A percentile compares a stretch with the other conserved stretches of the same genome.
These are phyloP conservation scores for Apolygus lucorum DNA, from an alignment of 1,140 invertebrate genomes.

Conservation along the genomic window DNA sequence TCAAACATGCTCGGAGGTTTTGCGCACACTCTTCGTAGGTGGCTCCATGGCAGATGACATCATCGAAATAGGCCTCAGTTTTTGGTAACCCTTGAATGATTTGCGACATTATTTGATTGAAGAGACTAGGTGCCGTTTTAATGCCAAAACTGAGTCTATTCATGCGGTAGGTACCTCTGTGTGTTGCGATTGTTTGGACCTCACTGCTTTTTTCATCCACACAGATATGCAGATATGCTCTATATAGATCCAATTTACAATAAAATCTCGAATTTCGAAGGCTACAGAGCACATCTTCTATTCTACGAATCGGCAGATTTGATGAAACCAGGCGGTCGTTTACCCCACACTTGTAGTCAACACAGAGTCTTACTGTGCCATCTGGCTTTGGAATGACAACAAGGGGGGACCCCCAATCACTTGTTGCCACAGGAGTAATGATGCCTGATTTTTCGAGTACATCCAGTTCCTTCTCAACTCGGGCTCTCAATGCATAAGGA, in stretches of 20 bases:
- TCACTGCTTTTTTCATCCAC: constrained; percentile 8
- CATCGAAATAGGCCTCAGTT: neutral
- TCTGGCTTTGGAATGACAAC: neutral
- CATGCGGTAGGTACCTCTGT: constrained; percentile 2
- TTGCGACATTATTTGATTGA: neutral
- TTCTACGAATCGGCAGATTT: neutral
- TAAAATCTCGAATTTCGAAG: constrained; percentile 1
- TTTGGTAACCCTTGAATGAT: neutral
- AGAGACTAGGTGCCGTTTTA: neutral
- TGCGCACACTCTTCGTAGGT: too few species aligned
- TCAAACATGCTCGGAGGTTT: too few species aligned
- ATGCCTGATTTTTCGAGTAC: neutral
- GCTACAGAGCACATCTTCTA: constrained; percentile 7
- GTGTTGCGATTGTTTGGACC: neutral
- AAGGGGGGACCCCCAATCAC: neutral
- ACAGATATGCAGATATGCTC: neutral
- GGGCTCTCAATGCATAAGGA: neutral
- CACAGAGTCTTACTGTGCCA: constrained; percentile 6
- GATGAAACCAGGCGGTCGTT: constrained; percentile 6
- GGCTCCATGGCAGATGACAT: too few species aligned
- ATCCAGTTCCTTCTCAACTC: too few species aligned
- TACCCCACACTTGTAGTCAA: neutral
- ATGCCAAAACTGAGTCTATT: constrained; percentile 4
- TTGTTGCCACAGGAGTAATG: neutral
- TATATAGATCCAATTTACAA: neutral